Base-by-base conservation (phyloP, 2,797 vertebrate species). In the Spinus pinus region DNA sequence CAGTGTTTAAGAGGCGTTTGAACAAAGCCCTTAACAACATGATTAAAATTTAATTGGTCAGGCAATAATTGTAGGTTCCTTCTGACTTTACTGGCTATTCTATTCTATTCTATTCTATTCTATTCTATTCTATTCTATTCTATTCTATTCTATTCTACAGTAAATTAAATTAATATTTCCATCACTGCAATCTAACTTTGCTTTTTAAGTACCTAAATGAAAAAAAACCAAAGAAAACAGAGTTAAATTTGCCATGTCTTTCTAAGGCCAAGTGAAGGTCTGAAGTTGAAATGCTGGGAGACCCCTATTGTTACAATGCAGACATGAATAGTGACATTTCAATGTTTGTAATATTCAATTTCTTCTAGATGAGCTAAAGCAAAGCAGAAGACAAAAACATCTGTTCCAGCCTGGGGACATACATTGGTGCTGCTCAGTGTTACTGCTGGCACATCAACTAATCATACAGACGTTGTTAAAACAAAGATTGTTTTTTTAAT, bases 401-500 rank as follows among this genome's bases (percentile, higher is more conserved):
- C 86, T 97, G 88, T 81, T 96, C 61, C 75, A 90, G 70, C 86
- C 90, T 58, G 72, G 66, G 88, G 95, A 92, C 75, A 94, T 69
- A 94, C 57, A 94, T 37, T 85, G 66, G 91, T 92, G 74, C 79
- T 92, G 67, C 83, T 96, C 50, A 77, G 61, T 44, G 74, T 94
- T 96, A 72, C 57, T 31, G 28, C 47, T 92, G 90, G 83, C 72
- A 75, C 67, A 81, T 44, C 92, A 85, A 96, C 92, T 90, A 94
- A 93, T 93, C 81, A 95, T 53, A 81, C 37, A 95, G 89, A 83
- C 75, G 28, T 82, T 96, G 86, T 94, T 96, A 95, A 95, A 94
- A 90, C 65, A 97, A 92, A 97, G 93, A 93, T 95, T 92, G n/a
- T 73, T 88, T 96, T 96, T 96, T 92, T 69, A 93, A 96, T 86